Evolutionary conservation across 1,140 invertebrate species (phyloP), one percentile per base, ranked within the genome.

Genomic region (Dinoponera quadriceps): DNA sequence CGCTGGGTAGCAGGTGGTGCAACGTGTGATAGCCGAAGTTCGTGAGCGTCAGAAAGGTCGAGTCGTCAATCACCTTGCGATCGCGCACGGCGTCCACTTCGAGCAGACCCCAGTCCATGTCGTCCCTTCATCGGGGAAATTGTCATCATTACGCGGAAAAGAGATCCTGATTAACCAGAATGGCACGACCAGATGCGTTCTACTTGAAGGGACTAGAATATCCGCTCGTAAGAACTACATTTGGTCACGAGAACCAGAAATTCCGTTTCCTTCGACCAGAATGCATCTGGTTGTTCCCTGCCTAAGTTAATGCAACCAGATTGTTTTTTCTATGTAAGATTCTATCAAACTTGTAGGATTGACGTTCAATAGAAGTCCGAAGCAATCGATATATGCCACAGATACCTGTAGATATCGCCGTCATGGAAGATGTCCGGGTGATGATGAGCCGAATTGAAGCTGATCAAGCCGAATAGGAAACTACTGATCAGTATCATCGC

Each of bases 381-480:
- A 65, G n/a, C 93, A n/a, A n/a, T n/a, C n/a, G n/a, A n/a, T n/a
- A n/a, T n/a, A n/a, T n/a, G n/a, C n/a, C n/a, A n/a, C n/a, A n/a
- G n/a, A n/a, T n/a, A 94, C 89, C 95, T 95, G 84, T 86, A 92
- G 85, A 92, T 92, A 91, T 98, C 97, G 4, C 97, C 97, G 90
- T 98, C 97, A 87, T 98, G 97, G 91, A 97, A 97, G 71, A 97
- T 96, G 38, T 97, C 95, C 0, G 97, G 97, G 93, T 97, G 97
- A 93, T 98, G 97, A 95, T 98, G 97, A 49, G 96, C 97, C 4
- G 97, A 97, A 91, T 96, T 97, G 0, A 97, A 83, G 3, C 96
- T 97, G 57, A 97, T 95, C 1, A 95, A 85, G 14, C 90, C 93
- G 90, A 98, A 97, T 2, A 95, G 82, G 22, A 96, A 95, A 90